Percentiles rank a stretch among this genome's conserved stretches.
phyloP scores from a whole-genome alignment of 2,113 vertebrate species.

The Cyprinus carpio region DNA sequence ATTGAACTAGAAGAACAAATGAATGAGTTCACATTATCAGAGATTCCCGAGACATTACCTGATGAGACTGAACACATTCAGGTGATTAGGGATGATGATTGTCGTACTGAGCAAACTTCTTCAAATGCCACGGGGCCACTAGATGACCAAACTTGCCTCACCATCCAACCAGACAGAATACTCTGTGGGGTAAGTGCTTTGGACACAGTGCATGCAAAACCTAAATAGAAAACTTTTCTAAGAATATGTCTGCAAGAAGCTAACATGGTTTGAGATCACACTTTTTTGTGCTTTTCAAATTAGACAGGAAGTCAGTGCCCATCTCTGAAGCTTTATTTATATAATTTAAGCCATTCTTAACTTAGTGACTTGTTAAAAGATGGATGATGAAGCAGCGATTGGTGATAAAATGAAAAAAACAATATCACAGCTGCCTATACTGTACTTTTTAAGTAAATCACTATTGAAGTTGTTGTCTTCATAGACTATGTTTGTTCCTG shows the following conservation, averaged over 20 bases:
- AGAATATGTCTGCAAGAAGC: neutral
- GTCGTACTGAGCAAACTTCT: neutral
- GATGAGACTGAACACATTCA: neutral
- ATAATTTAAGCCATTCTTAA: neutral
- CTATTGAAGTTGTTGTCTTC: no score
- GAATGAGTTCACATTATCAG: neutral
- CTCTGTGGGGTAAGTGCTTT: conserved; percentile 83
- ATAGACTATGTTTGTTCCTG: no score
- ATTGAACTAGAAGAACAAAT: conserved; percentile 1
- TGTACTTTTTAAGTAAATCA: no score
- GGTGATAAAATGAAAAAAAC: neutral
- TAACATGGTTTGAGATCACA: neutral
- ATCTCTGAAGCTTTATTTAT: neutral
- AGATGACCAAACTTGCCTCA: conserved; percentile 67
- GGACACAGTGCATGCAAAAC: no score
- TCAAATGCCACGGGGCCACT: neutral
- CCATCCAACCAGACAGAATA: conserved; percentile 85
- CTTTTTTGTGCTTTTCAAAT: neutral
- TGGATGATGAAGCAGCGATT: neutral
- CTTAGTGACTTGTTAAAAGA: neutral
- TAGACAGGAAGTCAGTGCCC: neutral
- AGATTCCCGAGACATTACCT: neutral
- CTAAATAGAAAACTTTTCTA: neutral
- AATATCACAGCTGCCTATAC: neutral
- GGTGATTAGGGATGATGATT: neutral